A percentile compares a stretch with the other conserved stretches of the same genome.
These are phyloP conservation scores for Cataglyphis cursor DNA, from an alignment of 2,888 invertebrate species.

Conservation along the genomic window DNA sequence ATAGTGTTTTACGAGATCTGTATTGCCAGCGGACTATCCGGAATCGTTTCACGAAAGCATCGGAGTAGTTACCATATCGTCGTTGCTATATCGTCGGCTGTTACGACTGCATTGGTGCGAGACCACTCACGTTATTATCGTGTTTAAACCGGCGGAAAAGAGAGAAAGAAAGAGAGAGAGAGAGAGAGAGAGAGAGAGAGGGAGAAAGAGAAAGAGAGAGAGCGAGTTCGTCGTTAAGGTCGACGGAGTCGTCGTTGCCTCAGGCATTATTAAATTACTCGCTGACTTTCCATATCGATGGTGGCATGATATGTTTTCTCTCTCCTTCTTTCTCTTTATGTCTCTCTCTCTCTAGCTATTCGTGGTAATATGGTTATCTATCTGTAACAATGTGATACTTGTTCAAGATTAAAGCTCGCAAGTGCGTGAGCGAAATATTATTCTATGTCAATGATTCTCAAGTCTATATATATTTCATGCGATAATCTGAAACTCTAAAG, in stretches of 20 bases:
- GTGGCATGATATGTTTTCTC: slow-evolving; percentile 21
- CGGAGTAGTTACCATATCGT: slow-evolving; percentile 58
- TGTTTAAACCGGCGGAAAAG: slow-evolving; percentile 57
- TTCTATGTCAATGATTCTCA: neutral
- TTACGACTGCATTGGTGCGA: slow-evolving; percentile 39
- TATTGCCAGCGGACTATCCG: slow-evolving; percentile 25
- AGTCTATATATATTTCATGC: neutral
- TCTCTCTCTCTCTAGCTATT: neutral
- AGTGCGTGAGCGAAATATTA: slow-evolving; percentile 22
- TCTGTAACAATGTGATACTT: slow-evolving; percentile 9
- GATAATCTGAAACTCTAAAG: neutral
- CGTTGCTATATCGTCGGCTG: slow-evolving; percentile 52
- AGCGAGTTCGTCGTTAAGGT: slow-evolving; percentile 54
- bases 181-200: too few relatives aligned
- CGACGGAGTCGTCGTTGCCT: slow-evolving; percentile 30
- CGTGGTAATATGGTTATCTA: neutral
- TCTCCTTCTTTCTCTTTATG: neutral
- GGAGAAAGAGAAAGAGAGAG: too few relatives aligned
- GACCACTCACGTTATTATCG: slow-evolving; percentile 56
- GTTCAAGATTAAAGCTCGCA: slow-evolving; percentile 16
- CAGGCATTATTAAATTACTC: slow-evolving; percentile 62
- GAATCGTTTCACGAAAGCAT: slow-evolving; percentile 46
- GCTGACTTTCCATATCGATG: slow-evolving; percentile 24
- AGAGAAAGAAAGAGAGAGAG: neutral
- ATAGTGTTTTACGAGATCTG: slow-evolving; percentile 29